Evolutionary conservation across 2,113 vertebrate genomes (phyloP), one percentile per base, ranked within the genome.

Genomic region (Brachirus orientalis): DNA sequence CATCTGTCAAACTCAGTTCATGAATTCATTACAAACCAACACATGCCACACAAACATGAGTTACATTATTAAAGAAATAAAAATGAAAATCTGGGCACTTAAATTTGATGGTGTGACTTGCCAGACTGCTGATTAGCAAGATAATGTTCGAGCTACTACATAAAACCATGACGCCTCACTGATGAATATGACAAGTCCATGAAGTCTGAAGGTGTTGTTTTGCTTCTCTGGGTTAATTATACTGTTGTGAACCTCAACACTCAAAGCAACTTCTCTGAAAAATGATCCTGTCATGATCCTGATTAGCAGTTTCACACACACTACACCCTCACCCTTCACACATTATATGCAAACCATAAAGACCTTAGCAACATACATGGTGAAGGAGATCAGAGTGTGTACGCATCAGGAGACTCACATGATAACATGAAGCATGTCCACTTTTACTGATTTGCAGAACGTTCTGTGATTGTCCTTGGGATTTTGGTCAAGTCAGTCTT

Each of bases 221-320:
- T 16, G 17, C 28, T 55, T 40, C 61, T 69, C 22, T 20, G 51
- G 78, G 72, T 84, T 89, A 80, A 86, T 80, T 78, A 80, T 61
- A 62, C 43, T 11, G 20, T 59, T 66, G 65, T 61, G 64, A 80
- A 72, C 28, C 51, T 46, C 43, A 12, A 6, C 19, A 65, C 67
- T 79, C 58, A 41, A 70, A 73, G 69, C 20, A 14, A 47, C 10
- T 12, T 37, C 36, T 59, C 20, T 65, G 59, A 81, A 77, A 75
- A 65, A 74, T n/a, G n/a, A n/a, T n/a, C n/a, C n/a, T n/a, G n/a
- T n/a, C n/a, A n/a, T n/a, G n/a, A n/a, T n/a, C n/a, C n/a, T n/a
- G 76, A 86, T 84, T 70, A 86, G 69, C 50, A 41, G 12, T 10
- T 47, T 13, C 12, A 44, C 43, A 43, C 45, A 54, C 28, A 28